phyloP scores from a whole-genome alignment of 2,797 vertebrate genomes.

The Argya squamiceps region DNA sequence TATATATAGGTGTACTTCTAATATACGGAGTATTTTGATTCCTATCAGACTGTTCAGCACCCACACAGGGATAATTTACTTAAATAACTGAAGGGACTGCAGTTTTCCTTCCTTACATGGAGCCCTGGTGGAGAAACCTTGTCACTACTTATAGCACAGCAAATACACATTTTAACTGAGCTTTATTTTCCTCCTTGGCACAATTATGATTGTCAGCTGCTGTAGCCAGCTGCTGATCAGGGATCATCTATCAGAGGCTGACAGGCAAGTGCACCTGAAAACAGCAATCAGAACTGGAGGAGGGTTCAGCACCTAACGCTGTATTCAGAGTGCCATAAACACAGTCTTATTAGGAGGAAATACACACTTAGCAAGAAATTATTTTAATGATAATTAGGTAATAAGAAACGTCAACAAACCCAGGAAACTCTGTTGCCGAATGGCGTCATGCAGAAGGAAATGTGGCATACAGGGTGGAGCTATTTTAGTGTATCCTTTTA shows the following conservation, averaged over 20 bases:
- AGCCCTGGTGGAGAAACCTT: not conserved
- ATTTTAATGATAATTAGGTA: not conserved
- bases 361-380: not conserved
- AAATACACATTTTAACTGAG: not conserved
- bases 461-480: rapidly evolving
- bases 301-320: not conserved
- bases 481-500: not conserved
- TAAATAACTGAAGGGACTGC: not conserved
- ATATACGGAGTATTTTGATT: not conserved
- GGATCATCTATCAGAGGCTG: not conserved
- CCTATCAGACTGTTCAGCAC: not conserved
- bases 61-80: not conserved
- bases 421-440: not conserved
- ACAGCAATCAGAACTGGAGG: not conserved
- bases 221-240: not conserved
- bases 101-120: not conserved
- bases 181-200: not conserved
- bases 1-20: not conserved
- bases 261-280: not conserved
- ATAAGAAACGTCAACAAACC: not conserved
- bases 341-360: not conserved
- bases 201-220: not conserved
- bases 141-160: not conserved
- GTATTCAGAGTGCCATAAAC: not conserved
- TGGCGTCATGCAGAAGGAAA: rapidly evolving